These are phyloP conservation scores for Cynodonichthys magdalenae DNA, from an alignment of 2,797 vertebrate species.

Conservation along the genomic window DNA sequence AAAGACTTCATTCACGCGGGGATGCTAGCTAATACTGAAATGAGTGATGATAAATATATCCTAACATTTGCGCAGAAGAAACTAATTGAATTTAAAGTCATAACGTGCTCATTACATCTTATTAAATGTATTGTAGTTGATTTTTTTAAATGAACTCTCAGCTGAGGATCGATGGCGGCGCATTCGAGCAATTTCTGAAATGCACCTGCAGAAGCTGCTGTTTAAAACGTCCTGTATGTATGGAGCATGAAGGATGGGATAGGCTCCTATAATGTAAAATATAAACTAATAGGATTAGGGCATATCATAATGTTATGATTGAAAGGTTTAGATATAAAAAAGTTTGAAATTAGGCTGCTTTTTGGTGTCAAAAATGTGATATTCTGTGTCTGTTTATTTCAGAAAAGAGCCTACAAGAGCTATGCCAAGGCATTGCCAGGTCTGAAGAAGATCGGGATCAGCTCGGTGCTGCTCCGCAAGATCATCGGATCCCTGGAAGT, in stretches of 20 bases:
- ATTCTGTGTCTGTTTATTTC: constrained; percentile 54
- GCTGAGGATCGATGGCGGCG: constrained; percentile 71
- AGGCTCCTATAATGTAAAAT: not conserved
- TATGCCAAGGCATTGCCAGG: constrained; percentile 95
- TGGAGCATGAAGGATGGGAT: not conserved
- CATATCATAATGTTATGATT: no score
- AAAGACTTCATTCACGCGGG: not conserved
- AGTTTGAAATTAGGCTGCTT: not conserved
- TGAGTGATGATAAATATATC: not conserved
- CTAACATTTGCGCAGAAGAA: not conserved
- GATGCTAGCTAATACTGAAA: not conserved
- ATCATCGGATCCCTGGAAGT: constrained; percentile 95
- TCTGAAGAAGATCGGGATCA: constrained; percentile 95
- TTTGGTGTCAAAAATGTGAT: constrained; percentile 11
- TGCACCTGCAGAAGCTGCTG: constrained; percentile 77
- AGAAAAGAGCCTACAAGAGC: constrained; percentile 99
- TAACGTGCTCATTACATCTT: no score
- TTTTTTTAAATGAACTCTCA: not conserved
- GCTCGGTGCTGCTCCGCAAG: constrained; percentile 95
- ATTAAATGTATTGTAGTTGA: no score
- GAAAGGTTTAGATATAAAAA: not conserved
- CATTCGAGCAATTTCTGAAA: constrained; percentile 87
- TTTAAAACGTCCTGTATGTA: constrained; percentile 26
- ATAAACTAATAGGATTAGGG: not conserved
- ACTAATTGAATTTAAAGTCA: no score